Evolutionary conservation across 2,888 invertebrate species (phyloP), one percentile per base, ranked within the genome.

Genomic region (Cantharis rustica): DNA sequence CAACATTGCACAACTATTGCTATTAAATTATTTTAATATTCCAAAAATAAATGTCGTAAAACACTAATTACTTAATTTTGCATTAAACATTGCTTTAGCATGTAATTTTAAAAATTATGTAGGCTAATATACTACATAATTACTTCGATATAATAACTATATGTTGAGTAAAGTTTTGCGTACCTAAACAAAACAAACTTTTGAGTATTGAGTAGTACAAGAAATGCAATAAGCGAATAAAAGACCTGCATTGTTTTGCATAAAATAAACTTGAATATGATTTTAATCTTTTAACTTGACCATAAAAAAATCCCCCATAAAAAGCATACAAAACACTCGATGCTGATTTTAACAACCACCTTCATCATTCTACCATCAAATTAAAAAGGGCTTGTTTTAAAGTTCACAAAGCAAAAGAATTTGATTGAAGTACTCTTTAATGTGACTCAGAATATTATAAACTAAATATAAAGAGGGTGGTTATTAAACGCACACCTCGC

Each of bases 401-500:
- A 66, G 13, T 66, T 20, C 17, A 66, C 64, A 66, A 66, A 16
- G 64, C 20, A 47, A 47, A 47, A 20, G 13, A 23, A 66, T 66
- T 61, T 27, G 61, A 69, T 71, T 64, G 71, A 75, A 75, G 75
- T 20, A 47, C 75, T 75, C 75, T 75, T 68, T 47, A 69, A 26
- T 64, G 16, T 69, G 69, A 74, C 69, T 71, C 66, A 74, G 74
- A 26, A 72, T 69, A 73, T 71, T 71, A 72, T 74, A 71, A 63
- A 61, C 20, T 31, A 75, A 75, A 75, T 71, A 75, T 70, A 77
- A 76, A 72, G 80, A 66, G 79, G 81, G 81, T 80, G 81, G 80
- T 79, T 80, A 80, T 81, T 80, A 80, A 80, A 80, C 72, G 62
- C 76, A 76, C 79, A 79, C 81, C 79, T 81, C 69, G 61, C 76